phyloP scores from a whole-genome alignment of 2,888 invertebrate genomes.

The Coleophora deauratella region DNA sequence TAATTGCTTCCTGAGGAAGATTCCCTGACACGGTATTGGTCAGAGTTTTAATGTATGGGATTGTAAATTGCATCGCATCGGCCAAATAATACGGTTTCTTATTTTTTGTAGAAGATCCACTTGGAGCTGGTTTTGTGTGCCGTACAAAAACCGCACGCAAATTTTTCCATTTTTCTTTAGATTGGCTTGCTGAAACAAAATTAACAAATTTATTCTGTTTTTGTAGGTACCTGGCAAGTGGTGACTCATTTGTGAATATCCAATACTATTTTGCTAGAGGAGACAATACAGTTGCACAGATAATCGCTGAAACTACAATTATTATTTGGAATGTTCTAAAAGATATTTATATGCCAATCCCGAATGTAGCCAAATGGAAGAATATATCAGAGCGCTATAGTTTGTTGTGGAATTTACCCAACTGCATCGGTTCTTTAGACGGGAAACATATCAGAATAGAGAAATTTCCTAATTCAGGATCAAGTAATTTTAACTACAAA shows the following conservation, averaged over 20 bases:
- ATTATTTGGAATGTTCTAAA: slow-evolving; percentile 10
- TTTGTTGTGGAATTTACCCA: slow-evolving; percentile 2
- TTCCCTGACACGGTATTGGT: slow-evolving; percentile 10
- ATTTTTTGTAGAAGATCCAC: slow-evolving; percentile 6
- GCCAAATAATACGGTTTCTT: slow-evolving; percentile 12
- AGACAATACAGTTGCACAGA: slow-evolving; percentile 2
- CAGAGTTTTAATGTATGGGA: slow-evolving; percentile 4
- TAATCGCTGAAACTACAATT: slow-evolving; percentile 9
- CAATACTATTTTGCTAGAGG: slow-evolving; percentile 9
- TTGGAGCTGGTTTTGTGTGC: slow-evolving; percentile 8
- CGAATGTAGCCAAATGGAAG: slow-evolving; percentile 2
- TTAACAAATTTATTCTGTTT: background rate
- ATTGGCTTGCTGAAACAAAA: slow-evolving; percentile 2
- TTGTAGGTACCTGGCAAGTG: slow-evolving; percentile 9
- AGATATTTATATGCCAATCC: slow-evolving; percentile 6
- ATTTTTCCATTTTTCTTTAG: slow-evolving; percentile 9
- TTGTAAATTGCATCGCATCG: slow-evolving; percentile 11
- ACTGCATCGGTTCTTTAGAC: slow-evolving; percentile 1
- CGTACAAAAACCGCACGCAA: slow-evolving; percentile 8
- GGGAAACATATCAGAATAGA: slow-evolving; percentile 2
- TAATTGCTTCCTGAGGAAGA: slow-evolving; percentile 1
- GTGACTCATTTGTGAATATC: slow-evolving; percentile 7
- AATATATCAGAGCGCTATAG: slow-evolving; percentile 1
- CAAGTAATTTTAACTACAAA: background rate
- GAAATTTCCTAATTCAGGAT: slow-evolving; percentile 7